Conservation (phyloP, 2,888 invertebrate genomes). For the Macrosiphum euphorbiae region DNA sequence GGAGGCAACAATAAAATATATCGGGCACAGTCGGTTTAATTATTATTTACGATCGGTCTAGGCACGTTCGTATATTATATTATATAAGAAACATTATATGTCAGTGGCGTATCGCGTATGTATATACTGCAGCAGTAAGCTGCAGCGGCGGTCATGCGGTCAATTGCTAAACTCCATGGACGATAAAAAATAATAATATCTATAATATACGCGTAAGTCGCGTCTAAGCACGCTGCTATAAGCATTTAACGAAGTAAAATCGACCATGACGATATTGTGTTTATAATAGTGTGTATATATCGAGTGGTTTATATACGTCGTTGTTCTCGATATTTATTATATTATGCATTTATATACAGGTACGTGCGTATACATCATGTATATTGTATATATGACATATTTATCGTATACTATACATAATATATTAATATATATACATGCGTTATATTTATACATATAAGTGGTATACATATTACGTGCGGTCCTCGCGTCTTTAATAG, state of each 20-base stretch:
- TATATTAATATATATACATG: background rate
- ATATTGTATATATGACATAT: background rate
- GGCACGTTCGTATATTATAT: background rate
- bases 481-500: background rate
- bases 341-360: background rate
- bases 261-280: slow-evolving; percentile 53
- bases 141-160: background rate
- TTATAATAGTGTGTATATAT: background rate
- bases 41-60: slow-evolving; percentile 3
- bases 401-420: background rate
- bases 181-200: slow-evolving; percentile 34
- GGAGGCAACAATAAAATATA: slow-evolving; percentile 16
- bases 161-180: background rate
- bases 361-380: background rate
- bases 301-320: background rate
- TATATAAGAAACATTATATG: background rate
- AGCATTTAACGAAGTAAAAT: slow-evolving; percentile 40
- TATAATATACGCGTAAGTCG: background rate
- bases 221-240: background rate
- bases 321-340: background rate
- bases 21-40: background rate
- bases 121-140: background rate
- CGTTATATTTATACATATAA: background rate
- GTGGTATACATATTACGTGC: background rate
- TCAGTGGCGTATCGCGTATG: background rate